Conservation (phyloP, 2,113 vertebrate species). For the cat (Felis catus) region DNA sequence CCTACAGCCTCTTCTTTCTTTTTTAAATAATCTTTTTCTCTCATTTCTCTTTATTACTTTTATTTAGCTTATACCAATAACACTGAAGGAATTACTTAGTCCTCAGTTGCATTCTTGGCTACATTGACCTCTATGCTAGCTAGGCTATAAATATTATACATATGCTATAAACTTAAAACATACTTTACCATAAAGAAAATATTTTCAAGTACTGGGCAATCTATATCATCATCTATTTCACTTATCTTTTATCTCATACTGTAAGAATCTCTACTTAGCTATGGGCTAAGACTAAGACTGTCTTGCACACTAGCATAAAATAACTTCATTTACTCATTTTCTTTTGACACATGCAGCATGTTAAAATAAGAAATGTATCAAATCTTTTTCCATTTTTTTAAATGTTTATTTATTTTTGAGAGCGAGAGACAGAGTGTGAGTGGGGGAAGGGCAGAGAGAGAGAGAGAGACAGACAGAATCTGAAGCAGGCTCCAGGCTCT, state of each 20-base stretch:
- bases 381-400: background rate
- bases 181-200: constrained; percentile 16
- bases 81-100: background rate
- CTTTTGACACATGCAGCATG: background rate
- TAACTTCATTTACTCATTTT: constrained; percentile 25
- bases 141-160: background rate
- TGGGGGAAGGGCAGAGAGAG: too few species aligned
- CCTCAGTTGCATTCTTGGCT: background rate
- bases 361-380: constrained; percentile 29
- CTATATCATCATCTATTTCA: background rate
- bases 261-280: background rate
- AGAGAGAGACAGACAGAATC: too few species aligned
- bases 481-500: too few species aligned
- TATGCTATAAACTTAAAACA: constrained; percentile 31
- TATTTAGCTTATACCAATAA: background rate
- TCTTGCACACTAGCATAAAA: background rate
- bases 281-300: background rate
- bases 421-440: too few species aligned
- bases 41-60: background rate
- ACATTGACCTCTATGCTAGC: background rate
- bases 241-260: background rate
- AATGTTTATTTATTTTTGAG: too few species aligned
- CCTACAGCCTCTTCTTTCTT: background rate
- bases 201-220: background rate
- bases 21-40: background rate